Evolutionary conservation across 2,888 invertebrate species (phyloP).

Genomic region (Idaea straminata): DNA sequence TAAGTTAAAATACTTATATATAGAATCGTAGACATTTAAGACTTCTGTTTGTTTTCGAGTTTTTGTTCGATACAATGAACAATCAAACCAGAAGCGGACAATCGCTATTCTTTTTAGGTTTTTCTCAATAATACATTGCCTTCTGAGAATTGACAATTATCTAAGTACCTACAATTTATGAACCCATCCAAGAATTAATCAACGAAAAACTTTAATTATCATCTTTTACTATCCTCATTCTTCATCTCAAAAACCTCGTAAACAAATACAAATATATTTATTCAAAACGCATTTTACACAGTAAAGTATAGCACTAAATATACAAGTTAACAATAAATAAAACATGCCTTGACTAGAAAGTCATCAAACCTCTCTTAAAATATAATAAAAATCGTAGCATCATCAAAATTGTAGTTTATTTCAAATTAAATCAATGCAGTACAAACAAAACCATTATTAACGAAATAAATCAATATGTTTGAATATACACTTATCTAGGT

Average conservation of each 20-base stretch:
- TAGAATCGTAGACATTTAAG: background rate
- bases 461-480: background rate
- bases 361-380: too few relatives aligned
- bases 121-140: conserved; percentile 7
- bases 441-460: background rate
- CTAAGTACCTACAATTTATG: too few relatives aligned
- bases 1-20: too few relatives aligned
- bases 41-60: background rate
- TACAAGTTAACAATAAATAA: too few relatives aligned
- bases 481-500: background rate
- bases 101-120: background rate
- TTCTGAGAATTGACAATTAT: background rate
- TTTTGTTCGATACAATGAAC: conserved; percentile 1
- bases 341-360: too few relatives aligned
- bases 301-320: too few relatives aligned
- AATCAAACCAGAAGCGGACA: background rate
- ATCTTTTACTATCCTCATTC: too few relatives aligned
- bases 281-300: too few relatives aligned
- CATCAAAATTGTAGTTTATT: background rate
- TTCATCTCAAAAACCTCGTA: too few relatives aligned
- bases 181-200: too few relatives aligned
- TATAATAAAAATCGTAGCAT: background rate
- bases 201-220: too few relatives aligned
- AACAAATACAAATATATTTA: too few relatives aligned
- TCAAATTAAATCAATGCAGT: background rate